These are phyloP conservation scores for Rhopalosiphum nymphaeae DNA, from an alignment of 2,888 invertebrate species.

Conservation along the genomic window DNA sequence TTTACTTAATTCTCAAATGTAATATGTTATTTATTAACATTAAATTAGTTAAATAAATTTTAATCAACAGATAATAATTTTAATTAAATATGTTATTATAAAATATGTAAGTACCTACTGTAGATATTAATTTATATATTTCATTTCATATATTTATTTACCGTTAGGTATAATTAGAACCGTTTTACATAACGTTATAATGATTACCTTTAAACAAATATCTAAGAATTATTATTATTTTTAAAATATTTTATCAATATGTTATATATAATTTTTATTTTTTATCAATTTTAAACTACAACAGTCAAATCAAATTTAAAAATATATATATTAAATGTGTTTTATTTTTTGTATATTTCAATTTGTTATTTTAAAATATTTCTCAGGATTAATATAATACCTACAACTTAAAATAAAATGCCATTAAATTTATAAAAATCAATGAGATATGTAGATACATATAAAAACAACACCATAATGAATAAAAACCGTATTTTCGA, in stretches of 20 bases:
- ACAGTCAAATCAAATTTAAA: background rate
- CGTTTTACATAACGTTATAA: too few relatives aligned
- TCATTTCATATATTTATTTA: too few relatives aligned
- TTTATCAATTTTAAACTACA: background rate
- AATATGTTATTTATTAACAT: too few relatives aligned
- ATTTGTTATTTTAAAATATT: background rate
- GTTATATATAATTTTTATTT: background rate
- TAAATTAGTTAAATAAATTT: background rate
- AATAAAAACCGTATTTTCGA: background rate
- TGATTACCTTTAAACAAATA: background rate
- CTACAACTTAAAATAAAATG: background rate
- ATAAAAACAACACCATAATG: background rate
- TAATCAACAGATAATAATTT: background rate
- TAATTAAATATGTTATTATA: background rate
- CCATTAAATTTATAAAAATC: background rate
- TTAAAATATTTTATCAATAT: background rate
- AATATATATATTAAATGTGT: background rate
- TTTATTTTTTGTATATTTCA: background rate
- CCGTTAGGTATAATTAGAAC: too few relatives aligned
- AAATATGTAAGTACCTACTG: background rate
- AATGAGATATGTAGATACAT: background rate
- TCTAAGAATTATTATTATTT: background rate
- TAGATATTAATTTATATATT: too few relatives aligned
- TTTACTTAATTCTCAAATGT: background rate
- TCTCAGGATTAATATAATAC: background rate